Conservation (phyloP, 2,113 vertebrate genomes). For the Dasyurus viverrinus region DNA sequence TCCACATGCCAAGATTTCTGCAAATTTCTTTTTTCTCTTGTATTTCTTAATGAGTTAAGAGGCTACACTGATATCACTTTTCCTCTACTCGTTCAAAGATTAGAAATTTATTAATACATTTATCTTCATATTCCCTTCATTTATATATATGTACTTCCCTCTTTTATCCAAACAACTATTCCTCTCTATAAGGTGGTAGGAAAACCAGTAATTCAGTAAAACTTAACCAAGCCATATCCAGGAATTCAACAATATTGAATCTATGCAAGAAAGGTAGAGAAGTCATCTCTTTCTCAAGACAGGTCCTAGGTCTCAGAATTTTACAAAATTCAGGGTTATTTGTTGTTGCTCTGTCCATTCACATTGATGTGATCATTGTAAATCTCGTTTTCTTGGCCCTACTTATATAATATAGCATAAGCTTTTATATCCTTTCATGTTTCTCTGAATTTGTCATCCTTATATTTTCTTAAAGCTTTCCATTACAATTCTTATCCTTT, state of each 20-base stretch:
- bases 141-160: neutral
- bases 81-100: neutral
- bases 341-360: neutral
- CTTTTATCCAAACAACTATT: neutral
- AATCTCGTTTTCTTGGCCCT: neutral
- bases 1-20: neutral
- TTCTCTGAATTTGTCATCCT: neutral
- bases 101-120: neutral
- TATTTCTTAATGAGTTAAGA: neutral
- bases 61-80: neutral
- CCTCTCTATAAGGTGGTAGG: neutral
- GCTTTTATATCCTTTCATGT: neutral
- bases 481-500: neutral
- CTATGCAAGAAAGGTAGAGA: neutral
- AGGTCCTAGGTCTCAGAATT: neutral
- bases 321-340: neutral
- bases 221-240: neutral
- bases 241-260: neutral
- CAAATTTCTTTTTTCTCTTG: neutral
- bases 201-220: neutral
- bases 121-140: neutral
- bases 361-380: neutral
- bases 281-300: neutral
- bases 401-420: neutral
- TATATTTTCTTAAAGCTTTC: neutral